Conservation (phyloP, 2,888 invertebrate species). For the Drosophila mimica region DNA sequence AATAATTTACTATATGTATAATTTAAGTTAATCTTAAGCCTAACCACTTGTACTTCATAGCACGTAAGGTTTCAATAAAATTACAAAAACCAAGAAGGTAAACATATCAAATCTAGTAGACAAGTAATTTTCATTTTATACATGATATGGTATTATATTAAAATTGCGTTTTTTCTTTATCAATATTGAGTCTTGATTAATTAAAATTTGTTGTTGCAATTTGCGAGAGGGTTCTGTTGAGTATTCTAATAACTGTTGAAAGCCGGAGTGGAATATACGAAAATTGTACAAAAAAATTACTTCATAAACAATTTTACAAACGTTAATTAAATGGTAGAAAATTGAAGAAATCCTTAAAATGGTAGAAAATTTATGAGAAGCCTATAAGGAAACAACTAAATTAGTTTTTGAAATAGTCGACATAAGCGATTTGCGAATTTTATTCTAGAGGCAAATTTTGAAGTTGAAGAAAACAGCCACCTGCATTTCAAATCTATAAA, state of each 20-base stretch:
- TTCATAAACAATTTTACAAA: no score
- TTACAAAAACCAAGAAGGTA: slow-evolving; percentile 4
- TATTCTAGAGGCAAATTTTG: background rate
- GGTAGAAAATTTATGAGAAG: background rate
- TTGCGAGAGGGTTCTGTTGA: background rate
- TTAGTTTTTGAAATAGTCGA: background rate
- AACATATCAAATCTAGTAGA: background rate
- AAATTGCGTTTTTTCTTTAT: background rate
- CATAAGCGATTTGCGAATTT: background rate
- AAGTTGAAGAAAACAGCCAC: background rate
- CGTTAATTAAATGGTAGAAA: no score
- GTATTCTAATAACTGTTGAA: background rate
- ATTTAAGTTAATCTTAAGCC: slow-evolving; percentile 54
- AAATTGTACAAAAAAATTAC: no score
- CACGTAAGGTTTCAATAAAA: slow-evolving; percentile 66
- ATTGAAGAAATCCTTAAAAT: no score
- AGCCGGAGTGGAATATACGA: background rate
- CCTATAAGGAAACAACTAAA: background rate
- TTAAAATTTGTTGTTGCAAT: background rate
- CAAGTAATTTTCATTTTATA: background rate
- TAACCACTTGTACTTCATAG: slow-evolving; percentile 80
- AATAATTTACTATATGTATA: slow-evolving; percentile 13
- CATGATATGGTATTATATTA: background rate
- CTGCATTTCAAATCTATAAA: background rate
- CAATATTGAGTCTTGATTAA: background rate